phyloP scores from a whole-genome alignment of 2,888 invertebrate species.

The Drosophila longiperda region DNA sequence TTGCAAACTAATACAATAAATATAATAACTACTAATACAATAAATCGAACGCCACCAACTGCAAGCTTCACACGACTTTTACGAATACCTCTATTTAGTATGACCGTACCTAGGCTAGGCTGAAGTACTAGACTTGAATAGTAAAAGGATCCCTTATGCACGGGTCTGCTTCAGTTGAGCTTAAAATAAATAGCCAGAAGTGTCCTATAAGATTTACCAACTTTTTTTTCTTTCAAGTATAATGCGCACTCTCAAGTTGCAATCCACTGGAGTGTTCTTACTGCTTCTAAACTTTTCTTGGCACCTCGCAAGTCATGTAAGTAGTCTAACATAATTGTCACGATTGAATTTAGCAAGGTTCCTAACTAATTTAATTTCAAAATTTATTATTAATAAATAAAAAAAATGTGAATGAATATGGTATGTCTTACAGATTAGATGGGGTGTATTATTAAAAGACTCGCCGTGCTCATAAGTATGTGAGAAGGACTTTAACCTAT shows the following conservation, averaged over 20 bases:
- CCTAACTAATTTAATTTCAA: not conserved
- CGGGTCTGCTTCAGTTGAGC: not conserved
- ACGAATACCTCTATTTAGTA: too few species aligned
- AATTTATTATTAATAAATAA: not conserved
- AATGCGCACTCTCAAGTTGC: slow-evolving; percentile 8
- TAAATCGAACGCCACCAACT: not conserved
- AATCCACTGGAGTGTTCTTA: not conserved
- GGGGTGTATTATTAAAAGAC: not conserved
- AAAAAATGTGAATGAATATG: not conserved
- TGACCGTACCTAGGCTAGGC: too few species aligned
- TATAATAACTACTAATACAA: not conserved
- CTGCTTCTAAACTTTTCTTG: not conserved
- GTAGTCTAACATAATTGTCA: not conserved
- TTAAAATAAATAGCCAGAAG: not conserved
- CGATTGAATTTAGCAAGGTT: not conserved
- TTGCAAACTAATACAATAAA: not conserved
- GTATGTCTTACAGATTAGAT: not conserved
- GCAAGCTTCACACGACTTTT: not conserved
- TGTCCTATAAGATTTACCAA: not conserved
- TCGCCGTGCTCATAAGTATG: not conserved
- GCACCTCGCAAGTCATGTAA: slow-evolving; percentile 10
- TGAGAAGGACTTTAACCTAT: not conserved
- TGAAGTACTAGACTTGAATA: not conserved
- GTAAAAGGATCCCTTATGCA: too few species aligned
- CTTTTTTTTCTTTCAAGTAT: slow-evolving; percentile 7